Evolutionary conservation across 2,888 invertebrate species (phyloP), one percentile per base, ranked within the genome.

Genomic region (Napeogenes sylphis): DNA sequence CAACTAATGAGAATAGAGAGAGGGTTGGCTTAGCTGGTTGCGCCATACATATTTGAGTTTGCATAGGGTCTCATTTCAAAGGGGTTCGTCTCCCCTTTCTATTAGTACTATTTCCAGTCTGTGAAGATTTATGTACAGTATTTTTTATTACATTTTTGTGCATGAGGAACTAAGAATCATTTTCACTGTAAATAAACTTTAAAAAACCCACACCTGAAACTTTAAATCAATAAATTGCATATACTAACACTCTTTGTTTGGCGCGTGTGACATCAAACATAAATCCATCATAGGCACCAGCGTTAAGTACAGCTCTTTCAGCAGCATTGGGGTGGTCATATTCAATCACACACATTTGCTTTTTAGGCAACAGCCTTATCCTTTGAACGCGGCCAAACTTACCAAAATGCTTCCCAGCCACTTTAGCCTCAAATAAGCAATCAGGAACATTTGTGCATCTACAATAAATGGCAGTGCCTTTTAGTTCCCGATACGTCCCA

Each of bases 301-400:
- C 92, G 73, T 93, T 92, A 3, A 92, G 81, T 30, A 92, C 83
- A 0, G 94, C 95, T 42, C 84, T 82, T 58, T 91, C 91, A 0
- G 92, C 93, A 56, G 92, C 90, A 35, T 86, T 90, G 58, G 92
- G 91, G 46, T 87, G 92, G 51, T 92, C 91, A 84, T 95, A 97
- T 73, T 94, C 94, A 8, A 96, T 91, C 0, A 93, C 92, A 68
- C 95, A 95, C 69, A 91, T 91, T 63, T 91, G 91, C 58, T 93
- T 92, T 63, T 92, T 93, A 0, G 93, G 93, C 58, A 93, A 92
- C 59, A 95, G 84, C 46, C 92, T 91, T 58, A 96, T 92, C 67
- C 92, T 92, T 13, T 91, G 91, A 3, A 96, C 92, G 51, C 89
- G 91, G 0, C 97, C 97, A 86, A 93, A 97, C 75, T 93, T 92